Evolutionary conservation across 30 jellyfish, hydroid and myxozoan genomes (phyloP).

Genomic region (Chrysaora quinquecirrha): DNA sequence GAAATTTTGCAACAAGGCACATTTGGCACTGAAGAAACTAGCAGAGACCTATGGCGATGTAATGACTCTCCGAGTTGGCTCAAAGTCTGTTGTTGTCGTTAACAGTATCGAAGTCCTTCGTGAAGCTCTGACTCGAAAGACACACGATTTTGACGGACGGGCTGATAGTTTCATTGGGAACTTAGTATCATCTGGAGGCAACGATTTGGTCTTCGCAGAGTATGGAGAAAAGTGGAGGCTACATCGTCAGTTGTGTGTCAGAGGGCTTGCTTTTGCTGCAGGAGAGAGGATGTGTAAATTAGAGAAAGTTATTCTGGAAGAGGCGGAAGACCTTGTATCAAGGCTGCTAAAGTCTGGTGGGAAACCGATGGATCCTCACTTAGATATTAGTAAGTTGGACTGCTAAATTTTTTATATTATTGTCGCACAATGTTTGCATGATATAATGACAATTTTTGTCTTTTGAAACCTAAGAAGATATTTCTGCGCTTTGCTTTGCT

Average conservation of each 20-base stretch:
- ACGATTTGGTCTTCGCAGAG: conserved; percentile 46
- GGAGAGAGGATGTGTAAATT: conserved; percentile 15
- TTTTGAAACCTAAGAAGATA: background rate
- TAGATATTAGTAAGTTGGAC: conserved; percentile 21
- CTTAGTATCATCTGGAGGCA: conserved; percentile 22
- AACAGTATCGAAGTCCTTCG: conserved; percentile 25
- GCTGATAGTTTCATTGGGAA: conserved; percentile 33
- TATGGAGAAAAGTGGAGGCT: conserved; percentile 46
- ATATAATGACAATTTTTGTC: background rate
- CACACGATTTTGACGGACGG: conserved; percentile 54
- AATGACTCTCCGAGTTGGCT: conserved; percentile 16
- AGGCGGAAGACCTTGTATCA: background rate
- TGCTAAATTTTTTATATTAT: background rate
- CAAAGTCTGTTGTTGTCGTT: conserved; percentile 15
- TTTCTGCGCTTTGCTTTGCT: too few relatives aligned
- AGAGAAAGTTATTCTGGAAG: conserved; percentile 12
- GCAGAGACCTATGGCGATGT: conserved; percentile 30
- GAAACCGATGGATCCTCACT: conserved; percentile 3
- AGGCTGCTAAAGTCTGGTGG: conserved; percentile 1
- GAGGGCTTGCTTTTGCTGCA: conserved; percentile 17
- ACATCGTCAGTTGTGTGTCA: conserved; percentile 10
- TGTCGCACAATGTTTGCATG: background rate
- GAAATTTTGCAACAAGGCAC: background rate
- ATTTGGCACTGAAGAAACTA: conserved; percentile 4
- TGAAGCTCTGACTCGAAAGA: conserved; percentile 10